These are phyloP conservation scores for Antennarius maculatus DNA, from an alignment of 2,797 vertebrate genomes.

Conservation along the genomic window DNA sequence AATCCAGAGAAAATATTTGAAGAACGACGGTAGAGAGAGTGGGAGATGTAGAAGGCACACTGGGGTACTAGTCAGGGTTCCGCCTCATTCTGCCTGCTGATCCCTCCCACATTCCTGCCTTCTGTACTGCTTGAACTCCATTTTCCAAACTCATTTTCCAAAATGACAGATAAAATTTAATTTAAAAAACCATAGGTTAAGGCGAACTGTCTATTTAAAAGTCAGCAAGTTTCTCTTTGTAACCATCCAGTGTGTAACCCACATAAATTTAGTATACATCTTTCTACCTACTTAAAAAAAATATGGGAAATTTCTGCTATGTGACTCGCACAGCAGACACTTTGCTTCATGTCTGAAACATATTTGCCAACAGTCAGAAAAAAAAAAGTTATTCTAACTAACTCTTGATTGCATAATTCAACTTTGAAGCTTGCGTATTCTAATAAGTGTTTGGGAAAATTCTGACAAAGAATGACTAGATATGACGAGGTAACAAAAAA, in stretches of 20 bases:
- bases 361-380: too few species aligned
- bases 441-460: too few species aligned
- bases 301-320: neutral
- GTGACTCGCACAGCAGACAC: neutral
- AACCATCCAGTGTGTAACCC: neutral
- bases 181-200: neutral
- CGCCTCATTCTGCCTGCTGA: slow-evolving; percentile 29
- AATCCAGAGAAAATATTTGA: neutral
- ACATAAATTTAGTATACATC: neutral
- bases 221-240: neutral
- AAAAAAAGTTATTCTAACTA: too few species aligned
- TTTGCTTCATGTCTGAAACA: neutral
- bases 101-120: slow-evolving; percentile 52
- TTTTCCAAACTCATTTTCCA: neutral
- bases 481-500: too few species aligned
- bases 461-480: too few species aligned
- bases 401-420: too few species aligned
- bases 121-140: slow-evolving; percentile 12
- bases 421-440: too few species aligned
- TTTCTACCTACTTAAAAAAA: neutral
- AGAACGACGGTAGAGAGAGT: neutral
- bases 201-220: neutral
- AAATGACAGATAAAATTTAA: neutral
- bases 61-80: slow-evolving; percentile 34
- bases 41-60: slow-evolving; percentile 9